Percentiles rank a stretch among this genome's conserved stretches.
Conservation (phyloP, 2,113 vertebrate species). For the Copsychus sechellarum region DNA sequence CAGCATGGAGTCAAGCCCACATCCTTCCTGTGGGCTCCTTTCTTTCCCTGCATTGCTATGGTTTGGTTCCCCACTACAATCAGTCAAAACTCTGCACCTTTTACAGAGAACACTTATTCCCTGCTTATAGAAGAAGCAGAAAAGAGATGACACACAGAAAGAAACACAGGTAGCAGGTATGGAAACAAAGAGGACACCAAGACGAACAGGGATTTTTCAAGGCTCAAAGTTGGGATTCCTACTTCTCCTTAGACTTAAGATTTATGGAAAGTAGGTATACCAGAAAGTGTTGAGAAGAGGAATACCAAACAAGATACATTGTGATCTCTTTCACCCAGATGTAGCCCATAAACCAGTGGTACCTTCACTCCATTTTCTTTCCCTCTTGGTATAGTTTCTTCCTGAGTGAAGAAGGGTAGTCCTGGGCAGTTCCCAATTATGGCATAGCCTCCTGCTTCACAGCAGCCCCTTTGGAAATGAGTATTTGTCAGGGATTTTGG, state of each 20-base stretch:
- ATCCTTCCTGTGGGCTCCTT: background rate
- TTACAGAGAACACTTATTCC: background rate
- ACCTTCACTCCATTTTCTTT: background rate
- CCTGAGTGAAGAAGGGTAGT: background rate
- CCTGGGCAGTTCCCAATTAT: accelerated
- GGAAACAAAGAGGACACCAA: background rate
- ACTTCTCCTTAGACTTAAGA: background rate
- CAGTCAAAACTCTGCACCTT: background rate
- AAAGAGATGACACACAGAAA: background rate
- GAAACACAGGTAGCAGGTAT: background rate
- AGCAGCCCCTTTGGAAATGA: background rate
- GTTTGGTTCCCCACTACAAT: background rate
- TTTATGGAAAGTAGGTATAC: background rate
- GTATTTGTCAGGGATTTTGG: background rate
- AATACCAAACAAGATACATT: background rate
- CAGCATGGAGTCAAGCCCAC: background rate
- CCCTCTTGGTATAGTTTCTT: background rate
- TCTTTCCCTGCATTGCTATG: background rate
- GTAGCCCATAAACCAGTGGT: background rate
- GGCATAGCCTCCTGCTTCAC: background rate
- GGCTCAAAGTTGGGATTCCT: background rate
- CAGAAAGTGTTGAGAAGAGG: background rate
- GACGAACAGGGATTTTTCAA: background rate
- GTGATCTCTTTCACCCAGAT: background rate
- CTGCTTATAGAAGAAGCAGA: background rate